Evolutionary conservation across 2,888 invertebrate species (phyloP), one percentile per base, ranked within the genome.

Genomic region (Trichogramma evanescens): DNA sequence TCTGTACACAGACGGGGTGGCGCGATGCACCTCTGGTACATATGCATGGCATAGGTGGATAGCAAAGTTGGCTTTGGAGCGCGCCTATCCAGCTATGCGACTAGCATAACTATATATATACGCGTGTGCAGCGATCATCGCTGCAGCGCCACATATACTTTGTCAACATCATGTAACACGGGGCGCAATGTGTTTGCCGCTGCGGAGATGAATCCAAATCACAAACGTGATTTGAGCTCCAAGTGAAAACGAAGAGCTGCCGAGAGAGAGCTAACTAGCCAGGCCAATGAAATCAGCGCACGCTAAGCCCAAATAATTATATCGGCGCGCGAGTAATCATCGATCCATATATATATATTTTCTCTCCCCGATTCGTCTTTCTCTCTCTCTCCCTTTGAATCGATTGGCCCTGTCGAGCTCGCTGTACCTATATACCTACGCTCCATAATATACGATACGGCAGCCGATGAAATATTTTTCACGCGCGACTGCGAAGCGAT

Each of bases 131-230:
- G 26, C 26, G 26, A 26, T 26, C 26, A 26, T 26, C 26, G 26
- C 26, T 26, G 26, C 26, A 26, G 26, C 26, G 26, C 26, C 3
- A 26, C 26, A 26, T 26, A 26, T 26, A 26, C 26, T 26, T 26
- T 26, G 26, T 26, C 26, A 26, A 26, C 26, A 26, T 26, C 63
- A 61, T 63, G 61, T 58, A 63, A 60, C 63, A 61, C 56, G 9
- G 50, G 43, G 57, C 26, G 26, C 26, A 26, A 26, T 26, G 26
- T 26, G 26, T 26, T 26, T 26, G 26, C 26, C 26, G 26, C 26
- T 26, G 13, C n/a, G 54, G 26, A 38, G 58, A 55, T 53, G 46
- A 53, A 58, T 54, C 43, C 58, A 45, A 56, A 56, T 50, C 51
- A 44, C 42, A 48, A 51, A 38, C 46, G 54, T 10, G 41, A 5